phyloP scores from a whole-genome alignment of 2,797 vertebrate species.

The Myotis findleyi region DNA sequence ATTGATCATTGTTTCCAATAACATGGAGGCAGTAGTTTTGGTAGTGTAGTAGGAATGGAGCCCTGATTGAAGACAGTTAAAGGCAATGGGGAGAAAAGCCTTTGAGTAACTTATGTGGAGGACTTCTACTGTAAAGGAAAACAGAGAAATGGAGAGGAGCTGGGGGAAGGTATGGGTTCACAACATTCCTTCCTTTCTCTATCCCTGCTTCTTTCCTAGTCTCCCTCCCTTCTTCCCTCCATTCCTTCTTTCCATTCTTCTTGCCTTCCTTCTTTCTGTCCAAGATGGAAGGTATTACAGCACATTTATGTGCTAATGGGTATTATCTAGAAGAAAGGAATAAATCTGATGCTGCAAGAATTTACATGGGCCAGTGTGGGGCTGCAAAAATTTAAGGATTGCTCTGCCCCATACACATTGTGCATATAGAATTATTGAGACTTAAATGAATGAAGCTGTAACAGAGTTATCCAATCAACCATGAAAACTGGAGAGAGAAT shows the following conservation, averaged over 20 bases:
- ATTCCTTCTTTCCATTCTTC: not conserved
- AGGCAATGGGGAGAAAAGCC: not conserved
- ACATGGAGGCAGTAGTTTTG: not conserved
- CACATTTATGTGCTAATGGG: not conserved
- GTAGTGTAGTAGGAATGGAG: not conserved
- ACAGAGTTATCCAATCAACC: constrained; percentile 60
- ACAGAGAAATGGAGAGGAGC: not conserved
- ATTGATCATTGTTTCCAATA: not conserved
- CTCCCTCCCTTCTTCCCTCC: too few relatives aligned
- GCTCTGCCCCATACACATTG: not conserved
- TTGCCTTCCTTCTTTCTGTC: not conserved
- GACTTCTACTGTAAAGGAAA: not conserved
- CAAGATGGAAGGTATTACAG: not conserved
- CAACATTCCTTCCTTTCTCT: not conserved
- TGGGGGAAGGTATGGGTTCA: not conserved
- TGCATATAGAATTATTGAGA: not conserved
- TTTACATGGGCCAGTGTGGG: not conserved
- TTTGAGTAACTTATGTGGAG: not conserved
- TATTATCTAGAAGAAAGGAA: not conserved
- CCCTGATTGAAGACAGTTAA: not conserved
- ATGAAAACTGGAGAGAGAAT: constrained; percentile 65
- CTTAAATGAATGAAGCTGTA: constrained; percentile 18
- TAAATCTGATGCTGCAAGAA: not conserved
- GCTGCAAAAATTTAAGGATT: not conserved
- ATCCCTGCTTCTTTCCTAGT: not conserved